These are phyloP conservation scores for Trichomycterus rosablanca DNA, from an alignment of 2,113 vertebrate species.

Conservation along the genomic window DNA sequence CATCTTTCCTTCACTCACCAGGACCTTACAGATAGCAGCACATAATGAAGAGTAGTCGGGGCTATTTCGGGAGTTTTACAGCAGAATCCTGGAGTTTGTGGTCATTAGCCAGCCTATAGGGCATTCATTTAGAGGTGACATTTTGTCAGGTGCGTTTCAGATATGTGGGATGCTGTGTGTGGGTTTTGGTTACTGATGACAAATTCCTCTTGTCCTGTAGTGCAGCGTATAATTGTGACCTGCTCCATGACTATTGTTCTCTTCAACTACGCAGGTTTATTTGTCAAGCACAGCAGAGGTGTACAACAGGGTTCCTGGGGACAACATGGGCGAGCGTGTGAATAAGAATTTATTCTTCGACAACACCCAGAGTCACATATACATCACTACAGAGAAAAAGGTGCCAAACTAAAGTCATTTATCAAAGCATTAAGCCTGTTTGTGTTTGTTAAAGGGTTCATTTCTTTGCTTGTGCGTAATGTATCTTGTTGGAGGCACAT, in stretches of 20 bases:
- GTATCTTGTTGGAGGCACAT: slow-evolving; percentile 18
- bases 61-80: slow-evolving; percentile 11
- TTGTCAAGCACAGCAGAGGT: slow-evolving; percentile 63
- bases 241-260: slow-evolving; percentile 43
- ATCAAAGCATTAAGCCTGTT: slow-evolving; percentile 33
- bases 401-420: slow-evolving; percentile 58
- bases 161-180: slow-evolving; percentile 14
- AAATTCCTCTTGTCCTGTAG: slow-evolving; percentile 35
- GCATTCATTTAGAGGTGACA: slow-evolving; percentile 29
- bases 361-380: slow-evolving; percentile 69
- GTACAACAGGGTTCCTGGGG: slow-evolving; percentile 68
- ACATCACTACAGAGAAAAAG: slow-evolving; percentile 87
- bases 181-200: slow-evolving; percentile 38
- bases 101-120: slow-evolving; percentile 30
- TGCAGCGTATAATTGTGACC: slow-evolving; percentile 20
- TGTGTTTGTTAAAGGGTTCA: slow-evolving; percentile 16
- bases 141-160: slow-evolving; percentile 34
- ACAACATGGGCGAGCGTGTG: slow-evolving; percentile 73
- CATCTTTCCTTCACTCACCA: slow-evolving; percentile 1
- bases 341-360: slow-evolving; percentile 86
- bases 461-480: slow-evolving; percentile 8
- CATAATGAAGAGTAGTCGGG: background rate
- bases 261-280: slow-evolving; percentile 70
- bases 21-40: background rate
- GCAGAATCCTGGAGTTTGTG: slow-evolving; percentile 21